Evolutionary conservation across 2,797 vertebrate genomes (phyloP).

Genomic region (Smutsia temminckii): DNA sequence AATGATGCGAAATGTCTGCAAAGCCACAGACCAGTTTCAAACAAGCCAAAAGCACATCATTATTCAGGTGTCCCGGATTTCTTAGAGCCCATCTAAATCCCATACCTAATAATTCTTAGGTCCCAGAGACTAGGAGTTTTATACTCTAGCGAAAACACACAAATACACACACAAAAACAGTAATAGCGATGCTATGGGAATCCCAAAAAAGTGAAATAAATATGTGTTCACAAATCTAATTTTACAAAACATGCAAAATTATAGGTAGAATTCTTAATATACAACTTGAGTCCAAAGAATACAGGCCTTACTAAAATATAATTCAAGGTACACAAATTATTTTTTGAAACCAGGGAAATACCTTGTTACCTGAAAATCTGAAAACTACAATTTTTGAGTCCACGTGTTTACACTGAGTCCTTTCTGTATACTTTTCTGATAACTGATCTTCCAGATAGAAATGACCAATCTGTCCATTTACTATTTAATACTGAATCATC

Average conservation of each 20-base stretch:
- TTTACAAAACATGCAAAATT: not conserved
- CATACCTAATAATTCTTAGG: not conserved
- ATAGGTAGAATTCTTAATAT: not conserved
- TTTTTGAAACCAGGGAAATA: constrained; percentile 4
- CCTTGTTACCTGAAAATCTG: not conserved
- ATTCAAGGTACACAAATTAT: not conserved
- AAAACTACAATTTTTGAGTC: not conserved
- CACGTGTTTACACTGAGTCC: not conserved
- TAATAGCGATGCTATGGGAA: not conserved
- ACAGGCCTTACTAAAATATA: not conserved
- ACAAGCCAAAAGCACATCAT: not conserved
- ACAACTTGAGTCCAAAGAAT: not conserved
- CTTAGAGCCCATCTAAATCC: not conserved
- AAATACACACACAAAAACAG: not conserved
- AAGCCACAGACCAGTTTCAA: not conserved
- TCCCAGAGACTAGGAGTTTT: not conserved
- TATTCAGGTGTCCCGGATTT: not conserved
- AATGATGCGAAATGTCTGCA: not conserved
- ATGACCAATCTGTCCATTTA: not conserved
- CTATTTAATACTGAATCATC: not conserved
- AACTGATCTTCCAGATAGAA: not conserved
- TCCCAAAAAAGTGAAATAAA: not conserved
- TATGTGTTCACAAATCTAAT: not conserved
- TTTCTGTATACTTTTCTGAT: not conserved
- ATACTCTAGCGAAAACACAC: not conserved